Conservation (phyloP, 2,888 invertebrate genomes). For the Drosophila anomalipes region DNA sequence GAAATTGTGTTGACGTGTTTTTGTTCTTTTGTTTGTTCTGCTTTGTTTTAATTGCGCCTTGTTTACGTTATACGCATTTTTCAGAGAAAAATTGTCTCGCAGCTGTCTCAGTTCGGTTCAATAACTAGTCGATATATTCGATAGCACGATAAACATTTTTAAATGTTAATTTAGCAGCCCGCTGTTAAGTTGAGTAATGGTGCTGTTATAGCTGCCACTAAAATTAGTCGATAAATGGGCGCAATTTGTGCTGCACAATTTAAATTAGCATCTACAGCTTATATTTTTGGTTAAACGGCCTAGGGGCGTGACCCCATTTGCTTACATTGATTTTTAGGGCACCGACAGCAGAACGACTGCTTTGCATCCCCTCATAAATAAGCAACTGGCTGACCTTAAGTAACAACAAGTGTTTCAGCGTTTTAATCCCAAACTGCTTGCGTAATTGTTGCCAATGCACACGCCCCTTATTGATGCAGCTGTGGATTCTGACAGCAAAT, state of each 20-base stretch:
- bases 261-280: constrained; percentile 13
- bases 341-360: constrained; percentile 10
- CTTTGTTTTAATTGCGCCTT: constrained; percentile 36
- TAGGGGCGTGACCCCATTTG: constrained; percentile 48
- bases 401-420: constrained; percentile 24
- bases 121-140: constrained; percentile 48
- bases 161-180: background rate
- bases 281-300: constrained; percentile 13
- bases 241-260: constrained; percentile 19
- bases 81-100: constrained; percentile 42
- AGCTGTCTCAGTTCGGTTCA: constrained; percentile 41
- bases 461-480: constrained; percentile 64
- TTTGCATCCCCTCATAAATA: constrained; percentile 56
- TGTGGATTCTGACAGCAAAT: constrained; percentile 54
- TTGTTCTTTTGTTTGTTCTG: background rate
- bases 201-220: constrained; percentile 2
- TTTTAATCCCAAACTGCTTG: constrained; percentile 39
- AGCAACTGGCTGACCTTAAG: constrained; percentile 55
- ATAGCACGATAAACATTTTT: background rate
- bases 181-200: constrained; percentile 25
- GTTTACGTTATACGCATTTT: constrained; percentile 56
- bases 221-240: constrained; percentile 1
- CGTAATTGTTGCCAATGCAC: constrained; percentile 48
- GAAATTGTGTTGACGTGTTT: constrained; percentile 22
- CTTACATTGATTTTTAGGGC: constrained; percentile 31